Conservation (phyloP, 2,113 vertebrate genomes). For the Cynocephalus volans region DNA sequence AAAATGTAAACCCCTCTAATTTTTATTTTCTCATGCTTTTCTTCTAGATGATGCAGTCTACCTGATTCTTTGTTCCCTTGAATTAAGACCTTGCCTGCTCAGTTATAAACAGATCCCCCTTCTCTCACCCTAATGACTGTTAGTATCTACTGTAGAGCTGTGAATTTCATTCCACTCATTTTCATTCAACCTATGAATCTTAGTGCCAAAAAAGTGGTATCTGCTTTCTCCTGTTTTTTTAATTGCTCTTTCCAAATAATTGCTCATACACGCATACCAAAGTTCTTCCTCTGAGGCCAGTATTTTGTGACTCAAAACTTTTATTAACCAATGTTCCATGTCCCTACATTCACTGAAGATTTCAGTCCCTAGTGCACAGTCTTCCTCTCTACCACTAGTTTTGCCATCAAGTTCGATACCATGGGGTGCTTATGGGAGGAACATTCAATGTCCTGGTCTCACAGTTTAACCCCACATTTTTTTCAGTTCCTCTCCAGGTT, state of each 20-base stretch:
- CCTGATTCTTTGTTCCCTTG: background rate
- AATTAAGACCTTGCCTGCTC: background rate
- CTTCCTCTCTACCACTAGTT: background rate
- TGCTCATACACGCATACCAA: background rate
- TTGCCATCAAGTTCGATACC: background rate
- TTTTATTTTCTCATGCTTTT: slow-evolving; percentile 20
- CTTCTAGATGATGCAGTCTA: background rate
- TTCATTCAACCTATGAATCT: background rate
- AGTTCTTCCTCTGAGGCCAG: background rate
- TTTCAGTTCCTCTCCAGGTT: background rate
- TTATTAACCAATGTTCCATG: background rate
- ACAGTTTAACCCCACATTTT: background rate
- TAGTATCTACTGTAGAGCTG: background rate
- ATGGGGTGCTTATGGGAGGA: background rate
- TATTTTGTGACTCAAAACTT: background rate
- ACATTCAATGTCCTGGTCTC: background rate
- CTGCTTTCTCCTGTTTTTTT: slow-evolving; percentile 13
- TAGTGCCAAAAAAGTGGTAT: background rate
- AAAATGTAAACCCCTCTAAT: background rate
- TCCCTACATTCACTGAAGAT: background rate
- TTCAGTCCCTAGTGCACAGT: background rate
- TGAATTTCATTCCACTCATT: background rate
- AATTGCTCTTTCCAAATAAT: background rate
- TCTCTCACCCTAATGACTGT: background rate
- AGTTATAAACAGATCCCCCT: background rate